Conservation (phyloP, 2,113 vertebrate genomes). For the Empidonax alnorum region DNA sequence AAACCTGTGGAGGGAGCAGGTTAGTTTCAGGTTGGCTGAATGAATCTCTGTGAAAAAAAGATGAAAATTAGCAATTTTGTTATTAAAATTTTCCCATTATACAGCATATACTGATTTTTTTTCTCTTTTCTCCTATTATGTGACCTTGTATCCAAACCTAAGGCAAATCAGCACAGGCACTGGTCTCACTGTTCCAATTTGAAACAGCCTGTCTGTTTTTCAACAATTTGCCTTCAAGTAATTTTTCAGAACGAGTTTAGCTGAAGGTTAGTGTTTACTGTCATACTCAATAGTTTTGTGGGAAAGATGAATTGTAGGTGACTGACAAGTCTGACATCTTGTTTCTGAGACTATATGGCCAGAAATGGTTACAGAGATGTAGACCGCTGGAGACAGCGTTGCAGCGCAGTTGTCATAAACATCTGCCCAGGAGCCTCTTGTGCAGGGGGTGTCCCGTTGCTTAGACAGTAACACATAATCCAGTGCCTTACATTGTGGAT, state of each 20-base stretch:
- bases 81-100: neutral
- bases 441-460: neutral
- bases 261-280: neutral
- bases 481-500: neutral
- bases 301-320: neutral
- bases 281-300: neutral
- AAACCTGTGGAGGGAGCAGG: neutral
- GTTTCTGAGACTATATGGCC: neutral
- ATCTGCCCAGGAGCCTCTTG: neutral
- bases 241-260: neutral
- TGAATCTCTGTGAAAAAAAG: neutral
- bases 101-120: neutral
- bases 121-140: neutral
- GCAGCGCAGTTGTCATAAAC: neutral
- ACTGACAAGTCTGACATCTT: neutral
- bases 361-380: neutral
- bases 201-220: neutral
- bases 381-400: neutral
- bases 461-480: neutral
- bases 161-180: neutral
- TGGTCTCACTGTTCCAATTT: neutral
- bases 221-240: slow-evolving; percentile 2
- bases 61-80: neutral
- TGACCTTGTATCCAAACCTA: slow-evolving; percentile 23
- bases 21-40: neutral